Base-by-base conservation (phyloP, 37 sponge, comb jelly and placozoan genomes). In the Ianthella basta region DNA sequence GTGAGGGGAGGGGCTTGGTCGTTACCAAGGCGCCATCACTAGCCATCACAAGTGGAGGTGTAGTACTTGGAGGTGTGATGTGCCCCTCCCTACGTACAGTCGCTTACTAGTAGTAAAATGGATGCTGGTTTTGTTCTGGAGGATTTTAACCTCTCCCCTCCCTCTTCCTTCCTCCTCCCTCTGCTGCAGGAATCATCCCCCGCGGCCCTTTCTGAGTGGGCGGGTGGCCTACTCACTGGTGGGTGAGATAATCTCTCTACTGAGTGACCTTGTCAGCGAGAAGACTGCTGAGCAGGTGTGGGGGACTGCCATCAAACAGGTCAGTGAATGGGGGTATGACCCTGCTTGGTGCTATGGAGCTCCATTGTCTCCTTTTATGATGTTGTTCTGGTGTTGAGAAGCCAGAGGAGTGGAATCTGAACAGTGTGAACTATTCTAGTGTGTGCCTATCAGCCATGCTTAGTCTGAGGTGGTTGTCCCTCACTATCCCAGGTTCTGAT, bases 151-250 rank as follows among this genome's bases (percentile, higher is more conserved):
- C 8, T 44, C 50, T 44, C 50, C 8, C 50, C 50, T 44, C 8
- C 50, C 50, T 8, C 8, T 8, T 3, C 50, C 50, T 44, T 44
- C 50, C 50, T 44, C 50, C 50, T 25, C n/a, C 8, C 10, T 61
- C 4, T 1, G 70, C 69, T 75, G 92, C 36, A 92, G 91, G 68
- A 91, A 60, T 25, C 94, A 98, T 60, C 94, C 96, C 1, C 92
- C 97, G 0, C 85, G 96, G 19, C 96, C 98, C 1, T 98, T 98
- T 67, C 37, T 98, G 56, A 98, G 98, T 90, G 98, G 98, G 0
- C 94, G 88, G 21, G 96, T 98, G 35, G 94, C 96, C 55, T 89
- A 92, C 72, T 98, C 98, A 5, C 70, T 98, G 59, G 98, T 96
- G 0, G 86, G 92, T 32, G 96, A 98, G 85, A 90, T 98, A 34